Conservation (phyloP, 2,113 vertebrate species). For the Pteropus alecto region DNA sequence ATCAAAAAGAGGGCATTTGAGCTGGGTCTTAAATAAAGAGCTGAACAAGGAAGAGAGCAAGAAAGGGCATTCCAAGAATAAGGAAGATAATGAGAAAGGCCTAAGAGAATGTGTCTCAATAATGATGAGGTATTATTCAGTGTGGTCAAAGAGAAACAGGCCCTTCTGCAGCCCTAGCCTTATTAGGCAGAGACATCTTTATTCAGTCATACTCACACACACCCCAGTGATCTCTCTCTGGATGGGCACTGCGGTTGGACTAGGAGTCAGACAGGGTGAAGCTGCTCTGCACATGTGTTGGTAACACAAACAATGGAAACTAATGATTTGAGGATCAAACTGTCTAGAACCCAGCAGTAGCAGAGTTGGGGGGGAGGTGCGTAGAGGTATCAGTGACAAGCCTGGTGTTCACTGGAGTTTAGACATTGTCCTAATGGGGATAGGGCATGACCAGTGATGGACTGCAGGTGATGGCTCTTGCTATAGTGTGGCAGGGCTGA, state of each 20-base stretch:
- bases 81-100: neutral
- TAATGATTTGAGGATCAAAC: neutral
- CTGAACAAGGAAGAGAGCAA: neutral
- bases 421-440: rapidly evolving
- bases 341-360: neutral
- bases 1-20: neutral
- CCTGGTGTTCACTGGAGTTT: neutral
- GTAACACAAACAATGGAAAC: neutral
- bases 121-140: neutral
- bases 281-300: neutral
- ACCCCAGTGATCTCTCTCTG: neutral
- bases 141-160: neutral
- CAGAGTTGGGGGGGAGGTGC: too few species aligned
- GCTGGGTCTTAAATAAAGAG: neutral
- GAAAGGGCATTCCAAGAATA: neutral
- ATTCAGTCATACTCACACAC: neutral
- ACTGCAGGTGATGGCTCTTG: neutral
- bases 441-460: neutral
- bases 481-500: neutral
- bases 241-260: neutral
- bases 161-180: neutral
- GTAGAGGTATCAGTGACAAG: too few species aligned
- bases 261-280: neutral
- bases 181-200: neutral
- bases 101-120: neutral